Conservation (phyloP, 2,888 invertebrate species). For the Drosophila siamana region DNA sequence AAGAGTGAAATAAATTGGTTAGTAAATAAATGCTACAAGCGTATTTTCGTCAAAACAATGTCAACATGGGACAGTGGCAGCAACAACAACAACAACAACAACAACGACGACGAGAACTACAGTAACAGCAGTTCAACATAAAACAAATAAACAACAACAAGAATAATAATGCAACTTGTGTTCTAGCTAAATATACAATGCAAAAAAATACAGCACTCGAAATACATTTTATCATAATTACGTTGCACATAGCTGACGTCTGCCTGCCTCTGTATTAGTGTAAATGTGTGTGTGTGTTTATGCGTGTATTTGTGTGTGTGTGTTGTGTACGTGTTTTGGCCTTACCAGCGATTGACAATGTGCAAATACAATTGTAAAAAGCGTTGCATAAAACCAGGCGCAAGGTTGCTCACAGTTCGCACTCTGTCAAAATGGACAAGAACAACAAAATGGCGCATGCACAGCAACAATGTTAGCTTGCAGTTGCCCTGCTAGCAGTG, state of each 20-base stretch:
- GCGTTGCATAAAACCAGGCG: constrained; percentile 66
- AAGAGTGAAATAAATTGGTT: constrained; percentile 42
- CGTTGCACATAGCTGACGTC: constrained; percentile 18
- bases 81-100: constrained; percentile 41
- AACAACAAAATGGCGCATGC: neutral
- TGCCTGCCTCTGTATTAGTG: neutral
- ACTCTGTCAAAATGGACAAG: neutral
- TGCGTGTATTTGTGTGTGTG: neutral
- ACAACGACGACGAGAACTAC: neutral
- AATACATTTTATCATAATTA: constrained; percentile 58
- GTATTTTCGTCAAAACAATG: constrained; percentile 75
- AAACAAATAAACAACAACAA: constrained; percentile 51
- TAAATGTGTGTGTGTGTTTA: constrained; percentile 7
- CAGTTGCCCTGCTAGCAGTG: neutral
- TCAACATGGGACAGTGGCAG: constrained; percentile 63
- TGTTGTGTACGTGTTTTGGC: constrained; percentile 31
- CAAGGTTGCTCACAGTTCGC: constrained; percentile 32
- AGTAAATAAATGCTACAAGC: constrained; percentile 73
- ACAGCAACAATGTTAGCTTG: neutral
- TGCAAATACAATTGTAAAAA: constrained; percentile 37
- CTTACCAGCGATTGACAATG: constrained; percentile 25
- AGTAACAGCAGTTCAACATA: constrained; percentile 40
- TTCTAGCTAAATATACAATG: constrained; percentile 34
- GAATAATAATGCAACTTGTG: constrained; percentile 50
- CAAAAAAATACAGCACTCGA: constrained; percentile 11